phyloP scores from a whole-genome alignment of 1,140 invertebrate genomes.

The Sycobia sp. region DNA sequence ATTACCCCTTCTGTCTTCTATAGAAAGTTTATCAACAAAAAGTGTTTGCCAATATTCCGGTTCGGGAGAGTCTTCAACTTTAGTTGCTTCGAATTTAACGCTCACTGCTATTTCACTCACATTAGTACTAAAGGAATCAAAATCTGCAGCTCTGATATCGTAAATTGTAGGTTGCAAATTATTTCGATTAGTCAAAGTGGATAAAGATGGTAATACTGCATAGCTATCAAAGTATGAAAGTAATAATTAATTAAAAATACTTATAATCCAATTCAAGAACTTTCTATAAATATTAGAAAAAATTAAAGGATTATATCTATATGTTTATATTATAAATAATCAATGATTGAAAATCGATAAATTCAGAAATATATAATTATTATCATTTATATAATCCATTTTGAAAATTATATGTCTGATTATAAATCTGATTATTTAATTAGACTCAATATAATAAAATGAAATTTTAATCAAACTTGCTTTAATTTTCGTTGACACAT shows the following conservation, averaged over 20 bases:
- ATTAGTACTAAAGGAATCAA: not conserved
- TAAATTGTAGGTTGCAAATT: slow-evolving; percentile 17
- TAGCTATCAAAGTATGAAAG: slow-evolving; percentile 1
- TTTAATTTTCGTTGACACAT: no score
- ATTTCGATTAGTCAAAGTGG: slow-evolving; percentile 27
- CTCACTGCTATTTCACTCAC: not conserved
- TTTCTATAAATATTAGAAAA: no score
- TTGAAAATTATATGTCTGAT: no score
- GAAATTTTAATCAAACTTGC: no score
- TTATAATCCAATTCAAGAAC: not conserved
- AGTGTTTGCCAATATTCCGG: not conserved
- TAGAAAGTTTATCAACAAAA: not conserved
- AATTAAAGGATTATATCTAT: no score
- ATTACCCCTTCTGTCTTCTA: slow-evolving; percentile 23
- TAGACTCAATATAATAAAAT: no score
- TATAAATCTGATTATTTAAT: no score
- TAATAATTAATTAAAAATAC: not conserved
- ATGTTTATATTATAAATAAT: no score
- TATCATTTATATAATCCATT: no score
- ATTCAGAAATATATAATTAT: no score
- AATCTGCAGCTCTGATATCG: slow-evolving; percentile 21
- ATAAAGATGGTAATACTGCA: slow-evolving; percentile 10
- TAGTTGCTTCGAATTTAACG: slow-evolving; percentile 12
- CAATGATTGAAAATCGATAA: no score
- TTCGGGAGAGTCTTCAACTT: not conserved